Conservation (phyloP, 2,888 invertebrate genomes). For the Pedicia rivosa region DNA sequence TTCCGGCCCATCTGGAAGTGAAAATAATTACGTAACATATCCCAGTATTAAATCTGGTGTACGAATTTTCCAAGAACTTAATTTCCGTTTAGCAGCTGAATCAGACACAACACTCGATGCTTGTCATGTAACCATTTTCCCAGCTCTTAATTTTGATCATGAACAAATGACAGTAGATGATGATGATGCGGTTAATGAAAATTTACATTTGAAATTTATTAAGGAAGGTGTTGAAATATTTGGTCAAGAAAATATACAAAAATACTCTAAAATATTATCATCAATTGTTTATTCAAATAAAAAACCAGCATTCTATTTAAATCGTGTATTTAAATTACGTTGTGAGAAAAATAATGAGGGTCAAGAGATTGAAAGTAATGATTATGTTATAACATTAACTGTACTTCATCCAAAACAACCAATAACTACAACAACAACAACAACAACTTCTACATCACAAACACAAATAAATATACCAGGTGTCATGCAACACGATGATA, state of each 20-base stretch:
- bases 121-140: conserved; percentile 87
- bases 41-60: conserved; percentile 45
- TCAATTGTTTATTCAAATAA: conserved; percentile 80
- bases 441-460: conserved; percentile 37
- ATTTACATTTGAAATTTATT: conserved; percentile 18
- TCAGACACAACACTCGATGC: conserved; percentile 61
- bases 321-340: conserved; percentile 86
- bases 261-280: conserved; percentile 26
- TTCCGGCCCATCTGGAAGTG: conserved; percentile 17
- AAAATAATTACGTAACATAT: conserved; percentile 28
- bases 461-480: no score
- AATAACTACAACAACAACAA: conserved; percentile 40
- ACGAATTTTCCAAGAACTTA: conserved; percentile 72
- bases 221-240: conserved; percentile 61
- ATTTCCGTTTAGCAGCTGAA: conserved; percentile 43
- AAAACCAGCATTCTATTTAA: conserved; percentile 89
- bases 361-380: conserved; percentile 87
- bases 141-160: conserved; percentile 88
- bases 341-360: conserved; percentile 89
- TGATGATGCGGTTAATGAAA: conserved; percentile 25
- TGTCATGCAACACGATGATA: conserved; percentile 1
- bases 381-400: conserved; percentile 83
- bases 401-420: conserved; percentile 65
- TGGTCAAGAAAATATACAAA: conserved; percentile 25
- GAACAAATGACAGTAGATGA: conserved; percentile 46